These are phyloP conservation scores for Drosophila nasuta DNA, from an alignment of 1,140 invertebrate genomes.

Conservation along the genomic window DNA sequence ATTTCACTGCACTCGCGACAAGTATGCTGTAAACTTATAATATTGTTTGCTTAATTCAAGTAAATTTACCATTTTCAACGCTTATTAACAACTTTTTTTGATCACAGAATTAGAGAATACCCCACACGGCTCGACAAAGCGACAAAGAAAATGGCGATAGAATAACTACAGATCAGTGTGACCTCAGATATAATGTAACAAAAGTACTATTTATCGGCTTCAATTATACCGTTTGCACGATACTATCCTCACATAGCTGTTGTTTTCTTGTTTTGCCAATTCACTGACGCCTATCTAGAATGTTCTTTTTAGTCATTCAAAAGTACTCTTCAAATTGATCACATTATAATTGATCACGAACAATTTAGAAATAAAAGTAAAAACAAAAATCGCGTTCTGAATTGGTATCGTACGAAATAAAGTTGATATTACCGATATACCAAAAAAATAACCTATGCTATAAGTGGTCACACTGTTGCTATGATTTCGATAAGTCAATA, in stretches of 20 bases:
- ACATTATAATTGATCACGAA: too few relatives aligned
- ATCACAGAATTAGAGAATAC: conserved; percentile 73
- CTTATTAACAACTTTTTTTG: conserved; percentile 71
- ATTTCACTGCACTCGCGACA: conserved; percentile 24
- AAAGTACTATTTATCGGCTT: not conserved
- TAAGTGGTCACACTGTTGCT: not conserved
- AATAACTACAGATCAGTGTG: conserved; percentile 26
- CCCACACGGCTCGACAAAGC: conserved; percentile 66
- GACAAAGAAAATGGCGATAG: conserved; percentile 78
- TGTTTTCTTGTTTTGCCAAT: too few relatives aligned
- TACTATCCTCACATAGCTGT: too few relatives aligned
- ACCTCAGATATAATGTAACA: not conserved
- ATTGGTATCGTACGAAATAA: too few relatives aligned
- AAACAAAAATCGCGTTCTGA: too few relatives aligned
- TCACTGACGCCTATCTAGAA: too few relatives aligned
- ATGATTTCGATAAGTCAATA: conserved; percentile 15
- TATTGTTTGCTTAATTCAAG: conserved; percentile 23
- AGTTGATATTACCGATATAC: too few relatives aligned
- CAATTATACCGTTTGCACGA: too few relatives aligned
- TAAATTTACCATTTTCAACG: conserved; percentile 73
- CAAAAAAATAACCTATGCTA: too few relatives aligned
- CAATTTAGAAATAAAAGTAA: too few relatives aligned
- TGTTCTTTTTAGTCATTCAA: too few relatives aligned
- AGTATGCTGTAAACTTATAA: conserved; percentile 48
- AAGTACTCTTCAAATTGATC: too few relatives aligned